Evolutionary conservation across 2,888 invertebrate genomes (phyloP).

Genomic region (Lymantria dispar): DNA sequence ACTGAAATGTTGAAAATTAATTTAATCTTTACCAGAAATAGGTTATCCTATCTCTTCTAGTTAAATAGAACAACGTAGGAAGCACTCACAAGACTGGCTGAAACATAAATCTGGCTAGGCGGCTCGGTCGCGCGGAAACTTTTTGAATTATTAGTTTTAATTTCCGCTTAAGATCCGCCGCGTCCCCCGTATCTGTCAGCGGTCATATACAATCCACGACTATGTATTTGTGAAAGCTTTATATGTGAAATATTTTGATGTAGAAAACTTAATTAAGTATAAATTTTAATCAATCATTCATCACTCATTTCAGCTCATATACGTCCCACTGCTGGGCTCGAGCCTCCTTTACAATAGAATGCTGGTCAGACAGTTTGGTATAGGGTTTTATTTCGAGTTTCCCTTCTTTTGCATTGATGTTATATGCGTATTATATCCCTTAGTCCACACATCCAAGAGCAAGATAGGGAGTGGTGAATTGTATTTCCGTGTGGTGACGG

Average conservation of each 20-base stretch:
- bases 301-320: too few relatives aligned
- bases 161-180: constrained; percentile 81
- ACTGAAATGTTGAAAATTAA: too few relatives aligned
- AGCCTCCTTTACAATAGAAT: too few relatives aligned
- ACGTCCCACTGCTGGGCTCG: too few relatives aligned
- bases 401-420: too few relatives aligned
- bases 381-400: too few relatives aligned
- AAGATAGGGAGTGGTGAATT: too few relatives aligned
- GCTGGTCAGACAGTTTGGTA: too few relatives aligned
- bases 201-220: constrained; percentile 54
- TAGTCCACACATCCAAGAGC: too few relatives aligned
- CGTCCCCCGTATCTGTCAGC: constrained; percentile 77
- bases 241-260: constrained; percentile 26
- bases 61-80: constrained; percentile 56
- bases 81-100: constrained; percentile 73
- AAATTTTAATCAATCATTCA: too few relatives aligned
- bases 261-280: constrained; percentile 29
- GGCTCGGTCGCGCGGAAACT: constrained; percentile 80
- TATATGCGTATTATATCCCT: too few relatives aligned
- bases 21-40: constrained; percentile 12
- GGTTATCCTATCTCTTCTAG: constrained; percentile 39
- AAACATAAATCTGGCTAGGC: constrained; percentile 76
- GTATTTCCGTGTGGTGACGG: too few relatives aligned
- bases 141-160: constrained; percentile 84
- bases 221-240: constrained; percentile 32